Conservation (phyloP, 1,140 invertebrate genomes). For the Delia radicum region DNA sequence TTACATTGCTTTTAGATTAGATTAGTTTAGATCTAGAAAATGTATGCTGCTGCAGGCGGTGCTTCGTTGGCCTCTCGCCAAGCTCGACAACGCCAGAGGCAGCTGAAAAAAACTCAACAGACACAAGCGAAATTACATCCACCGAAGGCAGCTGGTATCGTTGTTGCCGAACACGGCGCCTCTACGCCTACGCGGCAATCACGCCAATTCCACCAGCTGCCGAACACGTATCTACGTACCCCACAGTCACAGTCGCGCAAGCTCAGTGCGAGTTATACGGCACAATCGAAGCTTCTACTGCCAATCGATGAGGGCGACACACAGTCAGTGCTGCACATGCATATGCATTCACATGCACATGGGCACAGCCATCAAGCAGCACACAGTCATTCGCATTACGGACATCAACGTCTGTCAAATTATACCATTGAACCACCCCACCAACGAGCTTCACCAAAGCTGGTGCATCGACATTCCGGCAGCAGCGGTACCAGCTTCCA, state of each 20-base stretch:
- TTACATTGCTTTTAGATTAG: too few relatives aligned
- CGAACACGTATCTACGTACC: constrained; percentile 54
- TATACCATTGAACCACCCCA: neutral
- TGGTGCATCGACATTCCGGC: constrained; percentile 51
- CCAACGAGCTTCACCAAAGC: constrained; percentile 48
- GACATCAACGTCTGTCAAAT: constrained; percentile 17
- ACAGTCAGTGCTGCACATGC: constrained; percentile 51
- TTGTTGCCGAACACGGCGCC: constrained; percentile 45
- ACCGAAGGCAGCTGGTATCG: constrained; percentile 54
- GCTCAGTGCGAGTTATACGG: constrained; percentile 52
- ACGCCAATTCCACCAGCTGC: constrained; percentile 61
- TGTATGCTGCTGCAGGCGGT: constrained; percentile 75
- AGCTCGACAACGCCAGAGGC: constrained; percentile 59
- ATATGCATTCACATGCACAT: constrained; percentile 43
- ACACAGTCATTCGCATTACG: constrained; percentile 27
- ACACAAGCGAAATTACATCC: constrained; percentile 56
- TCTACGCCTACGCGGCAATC: constrained; percentile 55
- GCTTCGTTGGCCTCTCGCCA: constrained; percentile 71
- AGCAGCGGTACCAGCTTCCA: constrained; percentile 41
- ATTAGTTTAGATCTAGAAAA: too few relatives aligned
- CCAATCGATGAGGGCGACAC: constrained; percentile 53
- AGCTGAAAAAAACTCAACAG: constrained; percentile 57
- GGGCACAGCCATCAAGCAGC: constrained; percentile 29
- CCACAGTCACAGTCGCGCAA: constrained; percentile 50
- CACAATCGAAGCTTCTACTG: constrained; percentile 53